phyloP scores from a whole-genome alignment of 2,888 invertebrate species.

The Pecten maximus region DNA sequence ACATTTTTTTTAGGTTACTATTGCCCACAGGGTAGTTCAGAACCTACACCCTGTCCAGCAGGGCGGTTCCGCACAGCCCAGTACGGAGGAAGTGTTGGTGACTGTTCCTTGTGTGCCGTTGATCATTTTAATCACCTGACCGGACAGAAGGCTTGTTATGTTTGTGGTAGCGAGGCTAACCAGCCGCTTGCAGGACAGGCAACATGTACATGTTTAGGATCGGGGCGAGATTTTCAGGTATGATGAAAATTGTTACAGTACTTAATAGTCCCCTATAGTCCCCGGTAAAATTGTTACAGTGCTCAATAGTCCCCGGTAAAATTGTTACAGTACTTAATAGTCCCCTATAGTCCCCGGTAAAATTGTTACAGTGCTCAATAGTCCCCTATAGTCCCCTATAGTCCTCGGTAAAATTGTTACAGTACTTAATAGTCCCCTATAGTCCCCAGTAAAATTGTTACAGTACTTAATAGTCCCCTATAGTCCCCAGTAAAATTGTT shows the following conservation, averaged over 20 bases:
- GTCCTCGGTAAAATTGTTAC: too few species aligned
- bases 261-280: too few species aligned
- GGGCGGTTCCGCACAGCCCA: constrained; percentile 71
- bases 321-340: too few species aligned
- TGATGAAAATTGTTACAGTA: background rate
- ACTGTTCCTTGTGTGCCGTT: constrained; percentile 73
- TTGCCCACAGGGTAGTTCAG: constrained; percentile 74
- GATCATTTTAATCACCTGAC: constrained; percentile 76
- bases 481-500: too few species aligned
- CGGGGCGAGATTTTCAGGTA: constrained; percentile 80
- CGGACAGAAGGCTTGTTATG: constrained; percentile 76
- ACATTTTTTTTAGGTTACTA: constrained; percentile 71
- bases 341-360: too few species aligned
- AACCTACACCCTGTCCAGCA: constrained; percentile 74
- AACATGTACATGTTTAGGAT: constrained; percentile 76
- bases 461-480: too few species aligned
- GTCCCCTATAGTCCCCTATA: too few species aligned
- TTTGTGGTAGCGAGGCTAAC: constrained; percentile 75
- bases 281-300: too few species aligned
- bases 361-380: too few species aligned
- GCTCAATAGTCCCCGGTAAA: too few species aligned
- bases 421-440: too few species aligned
- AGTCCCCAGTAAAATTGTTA: too few species aligned
- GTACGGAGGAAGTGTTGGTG: constrained; percentile 61
- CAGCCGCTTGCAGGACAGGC: constrained; percentile 72